Percentiles rank a stretch among this genome's conserved stretches.
These are phyloP conservation scores for Heliopora coerulea DNA, from an alignment of 92 coral and sea anemone species.

Conservation along the genomic window DNA sequence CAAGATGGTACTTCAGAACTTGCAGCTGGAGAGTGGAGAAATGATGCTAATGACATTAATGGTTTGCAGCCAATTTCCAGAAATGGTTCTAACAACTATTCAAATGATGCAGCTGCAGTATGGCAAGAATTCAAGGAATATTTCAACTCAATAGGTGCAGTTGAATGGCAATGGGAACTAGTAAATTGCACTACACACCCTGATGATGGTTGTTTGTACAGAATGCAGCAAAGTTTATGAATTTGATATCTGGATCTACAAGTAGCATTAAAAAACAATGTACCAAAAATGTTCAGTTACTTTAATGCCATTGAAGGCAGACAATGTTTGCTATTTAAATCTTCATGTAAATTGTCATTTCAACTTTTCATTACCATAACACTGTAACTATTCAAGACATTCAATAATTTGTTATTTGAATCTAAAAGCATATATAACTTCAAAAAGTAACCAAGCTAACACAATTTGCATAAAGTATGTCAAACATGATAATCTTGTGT, in stretches of 20 bases:
- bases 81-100: slow-evolving; percentile 40
- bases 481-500: slow-evolving; percentile 13
- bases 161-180: slow-evolving; percentile 41
- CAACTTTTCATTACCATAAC: no score
- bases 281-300: no score
- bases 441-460: no score
- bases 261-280: no score
- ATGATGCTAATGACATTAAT: not conserved
- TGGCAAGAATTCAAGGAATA: slow-evolving; percentile 31
- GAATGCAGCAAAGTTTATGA: no score
- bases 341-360: slow-evolving; percentile 6
- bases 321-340: not conserved
- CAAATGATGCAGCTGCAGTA: slow-evolving; percentile 41
- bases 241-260: no score
- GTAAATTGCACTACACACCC: slow-evolving; percentile 27
- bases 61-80: slow-evolving; percentile 40
- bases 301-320: no score
- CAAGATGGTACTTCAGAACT: slow-evolving; percentile 31
- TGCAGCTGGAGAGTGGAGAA: slow-evolving; percentile 44
- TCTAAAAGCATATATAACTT: not conserved
- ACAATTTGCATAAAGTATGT: no score
- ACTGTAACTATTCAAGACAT: no score
- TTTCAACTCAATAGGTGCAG: slow-evolving; percentile 32
- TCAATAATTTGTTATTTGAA: not conserved
- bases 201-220: not conserved